Evolutionary conservation across 1,140 invertebrate species (phyloP), one percentile per base, ranked within the genome.

Genomic region (Triops longicaudatus): DNA sequence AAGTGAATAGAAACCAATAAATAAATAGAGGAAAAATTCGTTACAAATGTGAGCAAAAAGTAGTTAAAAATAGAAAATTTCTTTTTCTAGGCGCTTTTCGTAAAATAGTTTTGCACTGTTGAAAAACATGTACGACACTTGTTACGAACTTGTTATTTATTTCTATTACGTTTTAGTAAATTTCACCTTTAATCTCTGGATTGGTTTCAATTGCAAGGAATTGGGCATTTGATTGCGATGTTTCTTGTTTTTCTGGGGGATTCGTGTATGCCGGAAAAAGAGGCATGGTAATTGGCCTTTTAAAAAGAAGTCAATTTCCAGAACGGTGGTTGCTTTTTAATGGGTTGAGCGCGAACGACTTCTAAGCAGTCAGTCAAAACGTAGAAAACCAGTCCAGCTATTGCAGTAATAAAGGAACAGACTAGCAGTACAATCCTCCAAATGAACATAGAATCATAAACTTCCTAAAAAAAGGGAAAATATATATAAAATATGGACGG

Each of bases 391-490:
- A 63, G 22, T n/a, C 50, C 50, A 63, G 50, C 50, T 22, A 63
- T 6, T 14, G 50, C 22, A 0, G 50, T 22, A n/a, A 63, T 5
- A 63, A 63, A 17, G 22, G 50, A 9, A 63, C 5, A 17, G 22
- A 63, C 50, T 22, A 63, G 17, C 3, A 63, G 50, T 63, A 63
- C 50, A 63, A 63, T 63, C 50, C 50, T 63, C 50, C 50, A 63
- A 14, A 63, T 63, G 22, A 63, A 63, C 50, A 63, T 63, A 63
- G 14, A 63, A 63, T 63, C 50, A 63, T 63, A 63, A 63, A 63
- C 50, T 63, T 63, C 50, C 50, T 63, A 22, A 9, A 63, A 63
- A 17, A 22, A 63, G 50, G 22, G 14, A 63, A 63, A 63, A 5
- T 12, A 7, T 17, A 6, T 63, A 14, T n/a, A 14, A 22, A 1